A percentile compares a stretch with the other conserved stretches of the same genome.
Conservation (phyloP, 2,797 vertebrate species). For the Cetoscarus ocellatus region DNA sequence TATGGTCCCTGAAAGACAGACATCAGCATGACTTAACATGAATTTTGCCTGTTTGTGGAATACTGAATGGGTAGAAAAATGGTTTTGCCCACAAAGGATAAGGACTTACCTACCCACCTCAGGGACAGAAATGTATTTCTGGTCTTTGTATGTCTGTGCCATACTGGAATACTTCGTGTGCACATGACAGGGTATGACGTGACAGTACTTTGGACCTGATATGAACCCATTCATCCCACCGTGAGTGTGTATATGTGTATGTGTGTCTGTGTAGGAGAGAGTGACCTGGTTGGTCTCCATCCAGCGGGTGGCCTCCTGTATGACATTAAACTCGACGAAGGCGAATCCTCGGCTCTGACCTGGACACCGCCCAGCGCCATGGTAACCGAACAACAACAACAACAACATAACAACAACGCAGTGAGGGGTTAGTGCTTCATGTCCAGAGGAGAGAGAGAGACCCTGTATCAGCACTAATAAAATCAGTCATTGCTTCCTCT, state of each 20-base stretch:
- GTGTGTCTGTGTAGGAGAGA: constrained; percentile 89
- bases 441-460: constrained; percentile 84
- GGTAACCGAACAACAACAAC: constrained; percentile 89
- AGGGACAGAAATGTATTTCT: constrained; percentile 27
- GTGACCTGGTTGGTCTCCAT: constrained; percentile 98
- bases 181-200: constrained; percentile 43
- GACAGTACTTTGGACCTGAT: constrained; percentile 41
- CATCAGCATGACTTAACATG: constrained; percentile 42
- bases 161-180: constrained; percentile 42
- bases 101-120: constrained; percentile 60
- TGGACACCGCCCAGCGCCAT: constrained; percentile 93
- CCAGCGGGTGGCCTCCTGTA: constrained; percentile 96
- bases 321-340: constrained; percentile 98
- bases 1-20: constrained; percentile 48
- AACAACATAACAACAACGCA: constrained; percentile 88
- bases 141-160: constrained; percentile 39
- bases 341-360: constrained; percentile 98
- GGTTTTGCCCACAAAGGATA: constrained; percentile 4
- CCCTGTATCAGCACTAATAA: constrained; percentile 78
- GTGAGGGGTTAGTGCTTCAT: constrained; percentile 89
- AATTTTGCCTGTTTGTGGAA: constrained; percentile 45
- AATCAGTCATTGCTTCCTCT: constrained; percentile 65
- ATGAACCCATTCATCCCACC: constrained; percentile 55
- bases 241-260: constrained; percentile 75
- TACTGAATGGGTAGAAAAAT: constrained; percentile 23